Evolutionary conservation across 1,140 invertebrate genomes (phyloP).

Genomic region (Reticulitermes speratus): DNA sequence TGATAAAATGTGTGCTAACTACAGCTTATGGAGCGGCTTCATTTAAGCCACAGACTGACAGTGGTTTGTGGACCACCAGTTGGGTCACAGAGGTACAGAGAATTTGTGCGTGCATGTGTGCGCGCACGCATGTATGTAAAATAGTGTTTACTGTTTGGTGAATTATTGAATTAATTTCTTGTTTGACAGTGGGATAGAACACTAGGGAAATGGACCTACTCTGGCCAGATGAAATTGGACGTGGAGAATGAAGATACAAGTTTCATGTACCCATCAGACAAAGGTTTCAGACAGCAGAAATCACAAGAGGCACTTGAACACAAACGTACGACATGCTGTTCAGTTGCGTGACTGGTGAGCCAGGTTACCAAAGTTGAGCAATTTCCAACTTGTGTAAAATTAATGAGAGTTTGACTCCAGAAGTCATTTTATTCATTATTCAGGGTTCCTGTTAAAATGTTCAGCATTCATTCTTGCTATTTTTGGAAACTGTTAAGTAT

Average conservation of each 20-base stretch:
- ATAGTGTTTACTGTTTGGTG: no score
- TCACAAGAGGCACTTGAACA: constrained; percentile 15
- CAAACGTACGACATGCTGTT: neutral
- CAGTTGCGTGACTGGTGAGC: neutral
- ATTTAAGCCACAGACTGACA: neutral
- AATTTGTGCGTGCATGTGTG: no score
- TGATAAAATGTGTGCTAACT: neutral
- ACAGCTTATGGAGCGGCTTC: neutral
- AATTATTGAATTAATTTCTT: neutral
- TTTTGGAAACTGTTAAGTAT: no score
- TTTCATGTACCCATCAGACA: constrained; percentile 29
- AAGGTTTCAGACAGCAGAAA: constrained; percentile 36
- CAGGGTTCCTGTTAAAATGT: no score
- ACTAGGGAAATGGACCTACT: constrained; percentile 56
- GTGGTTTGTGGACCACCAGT: no score
- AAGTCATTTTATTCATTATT: no score
- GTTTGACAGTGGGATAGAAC: constrained; percentile 60
- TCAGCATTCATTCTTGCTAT: no score
- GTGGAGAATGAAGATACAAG: neutral
- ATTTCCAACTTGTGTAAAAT: no score
- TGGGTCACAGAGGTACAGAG: no score
- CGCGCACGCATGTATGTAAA: constrained; percentile 34
- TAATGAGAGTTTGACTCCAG: no score
- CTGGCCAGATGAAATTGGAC: constrained; percentile 19
- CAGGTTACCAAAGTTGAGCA: no score